Base-by-base conservation (phyloP, 2,113 vertebrate genomes). In the Tichodroma muraria region DNA sequence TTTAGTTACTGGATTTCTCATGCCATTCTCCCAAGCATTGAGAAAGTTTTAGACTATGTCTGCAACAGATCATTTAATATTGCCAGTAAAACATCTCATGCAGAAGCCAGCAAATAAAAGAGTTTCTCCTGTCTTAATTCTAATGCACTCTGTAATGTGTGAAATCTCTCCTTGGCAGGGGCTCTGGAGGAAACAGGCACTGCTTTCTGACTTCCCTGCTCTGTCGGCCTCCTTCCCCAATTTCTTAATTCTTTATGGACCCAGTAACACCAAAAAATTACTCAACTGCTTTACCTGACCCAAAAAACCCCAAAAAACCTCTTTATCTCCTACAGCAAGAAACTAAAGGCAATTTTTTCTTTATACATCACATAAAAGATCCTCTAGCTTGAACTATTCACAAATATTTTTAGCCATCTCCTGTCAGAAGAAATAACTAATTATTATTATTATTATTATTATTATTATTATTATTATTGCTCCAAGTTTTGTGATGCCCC, bases 1-100 rank as follows among this genome's bases (percentile, higher is more conserved):
- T 75, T 75, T 77, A 95, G 72, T 91, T 96, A 85, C 69, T 88
- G 30, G 56, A 84, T 91, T 97, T 91, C 90, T 95, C 90, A 75
- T 75, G 59, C 27, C 87, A 80, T 5, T 77, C 80, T 71, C 23
- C 35, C 49, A 31, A 68, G 76, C 6, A 28, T 13, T 6, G 13
- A 70, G 49, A 75, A 91, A 93, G 60, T 91, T 96, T 52, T 22
- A 85, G 71, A 14, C 40, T 78, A 3, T 25, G 56, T 78, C 76
- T 85, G 76, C 64, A 88, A 81, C 81, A 90, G 28, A 73, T 59
- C 64, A 68, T 90, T 83, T 80, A 80, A 86, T 75, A 45, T 6
- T 88, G 56, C 65, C 66, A 89, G 68, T 83, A 94, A 91, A 88
- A 78, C 25, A 64, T 61, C 76, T 90, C 61, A n/a, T 50, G 75